A percentile compares a stretch with the other conserved stretches of the same genome.
Conservation (phyloP, 1,140 invertebrate genomes). For the Drosophila nebulosa region DNA sequence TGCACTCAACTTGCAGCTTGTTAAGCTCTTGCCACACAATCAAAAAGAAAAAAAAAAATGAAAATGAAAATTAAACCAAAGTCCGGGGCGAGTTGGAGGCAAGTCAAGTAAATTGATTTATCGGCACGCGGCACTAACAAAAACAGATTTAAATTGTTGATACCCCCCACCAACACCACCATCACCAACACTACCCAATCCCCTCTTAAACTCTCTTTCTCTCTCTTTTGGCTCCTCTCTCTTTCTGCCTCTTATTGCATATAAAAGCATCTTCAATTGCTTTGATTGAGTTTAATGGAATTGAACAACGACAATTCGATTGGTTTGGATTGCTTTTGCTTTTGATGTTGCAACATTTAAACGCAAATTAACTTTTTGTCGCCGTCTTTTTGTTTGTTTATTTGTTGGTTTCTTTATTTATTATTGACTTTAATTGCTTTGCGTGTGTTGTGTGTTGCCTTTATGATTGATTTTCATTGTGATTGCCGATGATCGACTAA, state of each 20-base stretch:
- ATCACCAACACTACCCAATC: not conserved
- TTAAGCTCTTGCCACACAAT: slow-evolving; percentile 49
- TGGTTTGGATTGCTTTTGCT: not conserved
- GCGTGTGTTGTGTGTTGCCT: slow-evolving; percentile 34
- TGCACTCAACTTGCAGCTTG: not conserved
- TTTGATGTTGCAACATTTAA: slow-evolving; percentile 63
- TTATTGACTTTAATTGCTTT: slow-evolving; percentile 54
- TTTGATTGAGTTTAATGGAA: slow-evolving; percentile 70
- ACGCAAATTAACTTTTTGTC: slow-evolving; percentile 63
- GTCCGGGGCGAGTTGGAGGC: slow-evolving; percentile 3
- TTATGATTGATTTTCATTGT: slow-evolving; percentile 61
- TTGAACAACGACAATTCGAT: slow-evolving; percentile 30
- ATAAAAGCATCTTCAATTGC: slow-evolving; percentile 26
- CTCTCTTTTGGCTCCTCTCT: not conserved
- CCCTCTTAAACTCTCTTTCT: not conserved
- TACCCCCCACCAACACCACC: not conserved
- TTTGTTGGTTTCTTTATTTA: not conserved
- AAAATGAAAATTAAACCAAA: slow-evolving; percentile 43
- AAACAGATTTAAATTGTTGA: slow-evolving; percentile 59
- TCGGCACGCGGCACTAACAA: slow-evolving; percentile 59
- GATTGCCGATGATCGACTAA: slow-evolving; percentile 61
- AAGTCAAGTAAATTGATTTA: slow-evolving; percentile 65
- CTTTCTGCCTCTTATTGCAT: not conserved
- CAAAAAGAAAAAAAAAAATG: slow-evolving; percentile 1
- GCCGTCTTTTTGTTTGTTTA: not conserved